Base-by-base conservation (phyloP, 2,113 vertebrate species). In the Microcebus ravelobensis region DNA sequence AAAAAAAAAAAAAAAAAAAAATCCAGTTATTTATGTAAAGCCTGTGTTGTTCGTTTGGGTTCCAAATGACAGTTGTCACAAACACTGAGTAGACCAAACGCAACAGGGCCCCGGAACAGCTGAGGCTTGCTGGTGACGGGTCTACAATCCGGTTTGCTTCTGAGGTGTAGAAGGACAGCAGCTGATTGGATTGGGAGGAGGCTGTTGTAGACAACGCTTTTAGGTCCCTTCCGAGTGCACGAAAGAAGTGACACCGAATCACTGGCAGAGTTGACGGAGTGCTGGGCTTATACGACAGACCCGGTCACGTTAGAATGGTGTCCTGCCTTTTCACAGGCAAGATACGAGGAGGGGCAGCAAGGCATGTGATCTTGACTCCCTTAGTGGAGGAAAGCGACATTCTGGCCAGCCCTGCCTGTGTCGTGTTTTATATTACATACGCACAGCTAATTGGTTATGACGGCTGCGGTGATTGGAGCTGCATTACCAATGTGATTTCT, bases 361-460 rank as follows among this genome's bases (percentile, higher is more conserved):
- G 39, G 50, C 48, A 29, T 50, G 36, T 29, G 80, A 77, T n/a
- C 63, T 63, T 27, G 61, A 97, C 5, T 36, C 71, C 84, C 50
- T 92, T 42, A 23, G 8, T 36, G 11, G 11, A 80, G 90, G 85
- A 91, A 65, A 97, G 97, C 86, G 61, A 36, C 81, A 80, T 59
- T 45, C 55, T 73, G 70, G 80, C 57, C 57, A 92, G 87, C 85
- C 80, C 84, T 63, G 48, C 73, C 93, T 80, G 61, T 25, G 9
- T 73, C 71, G 39, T 97, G 83, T 27, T 94, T 97, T 95, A 73
- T 17, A 52, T 84, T 74, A 97, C 84, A 95, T 65, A 92, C 97
- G 97, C 94, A 94, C 68, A n/a, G 50, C 81, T 98, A 97, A 97
- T 55, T 52, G 70, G 42, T 84, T 96, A 76, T 65, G 97, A 98